Base-by-base conservation (phyloP, 1,140 invertebrate genomes). In the Drosophila ironensis region DNA sequence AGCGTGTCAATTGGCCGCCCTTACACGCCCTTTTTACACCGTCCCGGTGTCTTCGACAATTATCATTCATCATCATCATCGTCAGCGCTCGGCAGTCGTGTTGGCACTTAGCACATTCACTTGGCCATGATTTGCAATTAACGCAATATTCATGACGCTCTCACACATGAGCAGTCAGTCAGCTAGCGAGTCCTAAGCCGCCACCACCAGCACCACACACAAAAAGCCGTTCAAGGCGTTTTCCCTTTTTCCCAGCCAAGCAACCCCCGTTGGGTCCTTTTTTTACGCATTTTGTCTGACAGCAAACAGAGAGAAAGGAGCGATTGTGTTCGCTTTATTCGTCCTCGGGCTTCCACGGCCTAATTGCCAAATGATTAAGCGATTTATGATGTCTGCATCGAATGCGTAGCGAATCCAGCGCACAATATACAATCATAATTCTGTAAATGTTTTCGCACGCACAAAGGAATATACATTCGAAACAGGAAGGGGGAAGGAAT, bases 351-450 rank as follows among this genome's bases (percentile, higher is more conserved):
- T 57, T 54, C 48, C 57, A 54, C 67, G 42, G 69, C 80, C 87
- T 88, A 88, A 88, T 88, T 88, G 87, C 81, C 87, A 88, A 88
- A 88, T 88, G 87, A 88, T 88, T 88, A 88, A 88, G 87, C 87
- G 87, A 88, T 88, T 88, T 88, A 87, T 88, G 87, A 87, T 88
- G 87, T 88, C 64, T 77, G 73, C 73, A 53, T 63, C 76, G 78
- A 84, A 84, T 86, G 78, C 78, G 78, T 86, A 46, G 35, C 78
- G 71, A 84, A 86, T 86, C 46, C 52, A 7, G 56, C 33, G 45
- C 73, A 78, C 81, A 87, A 84, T 75, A 67, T 68, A 70, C 76
- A 80, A 78, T 78, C 53, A 82, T 76, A 84, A 84, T 72, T 86
- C 77, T 74, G 56, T 86, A 84, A 86, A 84, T 84, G 80, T 80